Base-by-base conservation (phyloP, 2,797 vertebrate species). In the Thaleichthys pacificus region DNA sequence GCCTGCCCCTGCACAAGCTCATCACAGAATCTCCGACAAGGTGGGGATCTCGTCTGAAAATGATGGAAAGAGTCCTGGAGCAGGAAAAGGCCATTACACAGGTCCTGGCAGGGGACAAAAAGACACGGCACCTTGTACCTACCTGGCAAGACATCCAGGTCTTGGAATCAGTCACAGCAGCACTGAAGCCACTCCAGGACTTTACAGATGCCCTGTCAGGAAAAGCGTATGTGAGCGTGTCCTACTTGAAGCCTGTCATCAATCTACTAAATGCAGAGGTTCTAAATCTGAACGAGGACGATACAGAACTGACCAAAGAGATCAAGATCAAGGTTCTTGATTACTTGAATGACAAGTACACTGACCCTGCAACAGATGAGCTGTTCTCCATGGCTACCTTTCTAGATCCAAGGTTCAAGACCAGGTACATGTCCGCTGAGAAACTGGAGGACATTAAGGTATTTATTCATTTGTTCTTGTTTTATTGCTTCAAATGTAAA, bases 311-410 rank as follows among this genome's bases (percentile, higher is more conserved):
- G 28, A 74, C 26, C 72, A 75, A 5, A 74, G 30, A n/a, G n/a
- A n/a, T n/a, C n/a, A n/a, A 51, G 38, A 72, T 71, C 11, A 75
- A 80, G 49, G 66, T 68, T 15, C 42, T 76, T 57, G 22, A 21
- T 22, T 77, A 78, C 66, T 63, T 71, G 6, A 57, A 84, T 1
- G 49, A 74, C 7, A 83, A 76, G 71, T 78, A 74, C 66, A 17
- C 14, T 19, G 26, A 68, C 51, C 51, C 49, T 68, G 66, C 49
- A 6, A 68, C 66, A 9, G 66, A 68, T n/a, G 22, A 68, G 66
- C 66, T 57, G 26, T 15, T 68, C 22, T 26, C 66, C 49, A 56
- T 71, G 58, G 69, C 57, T 11, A 61, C 58, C 21, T 61, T 63
- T 51, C 61, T 63, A 19, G 60, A 51, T 47, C 30, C 35, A 24